Base-by-base conservation (phyloP, 2,797 vertebrate genomes). In the Smutsia temminckii region DNA sequence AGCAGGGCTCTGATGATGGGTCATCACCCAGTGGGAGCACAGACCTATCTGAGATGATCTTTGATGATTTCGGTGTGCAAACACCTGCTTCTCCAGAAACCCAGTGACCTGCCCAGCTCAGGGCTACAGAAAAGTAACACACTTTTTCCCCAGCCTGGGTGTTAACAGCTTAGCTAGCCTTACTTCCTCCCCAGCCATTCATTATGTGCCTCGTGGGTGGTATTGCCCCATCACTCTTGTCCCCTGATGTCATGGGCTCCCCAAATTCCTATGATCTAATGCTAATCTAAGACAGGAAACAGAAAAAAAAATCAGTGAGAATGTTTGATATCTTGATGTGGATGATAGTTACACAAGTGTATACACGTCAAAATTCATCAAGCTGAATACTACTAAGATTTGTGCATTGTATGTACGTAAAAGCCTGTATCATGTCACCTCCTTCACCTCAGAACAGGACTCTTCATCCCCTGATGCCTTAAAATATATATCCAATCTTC, bases 251-350 rank as follows among this genome's bases (percentile, higher is more conserved):
- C 97, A 92, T 81, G 77, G 6, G 9, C 9, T 55, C 69, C 83
- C 79, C 95, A 72, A 40, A 97, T 96, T 80, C 83, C 68, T 96
- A 94, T 97, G 84, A 97, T 86, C 93, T 96, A 96, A 97, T 96
- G 95, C 32, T 94, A 97, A 97, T 88, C 91, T 84, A 97, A 96
- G 96, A 91, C 79, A 97, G 0, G 85, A 92, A 80, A 75, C 46
- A 46, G 46, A 46, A 46, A 46, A 46, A 46, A 46, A 46, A 46
- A 46, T 46, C 46, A 46, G 11, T 46, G 46, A 46, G 46, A 46
- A 46, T 46, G 46, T 46, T 46, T 46, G 46, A 46, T 46, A 46
- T 46, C 46, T 46, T 46, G 46, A 46, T 46, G 46, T 46, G 46
- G 46, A 11, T 11, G 46, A 46, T 46, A 46, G 46, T 46, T 46